A percentile compares a stretch with the other conserved stretches of the same genome.
phyloP scores from a whole-genome alignment of 2,113 vertebrate genomes.

The Caloenas nicobarica region DNA sequence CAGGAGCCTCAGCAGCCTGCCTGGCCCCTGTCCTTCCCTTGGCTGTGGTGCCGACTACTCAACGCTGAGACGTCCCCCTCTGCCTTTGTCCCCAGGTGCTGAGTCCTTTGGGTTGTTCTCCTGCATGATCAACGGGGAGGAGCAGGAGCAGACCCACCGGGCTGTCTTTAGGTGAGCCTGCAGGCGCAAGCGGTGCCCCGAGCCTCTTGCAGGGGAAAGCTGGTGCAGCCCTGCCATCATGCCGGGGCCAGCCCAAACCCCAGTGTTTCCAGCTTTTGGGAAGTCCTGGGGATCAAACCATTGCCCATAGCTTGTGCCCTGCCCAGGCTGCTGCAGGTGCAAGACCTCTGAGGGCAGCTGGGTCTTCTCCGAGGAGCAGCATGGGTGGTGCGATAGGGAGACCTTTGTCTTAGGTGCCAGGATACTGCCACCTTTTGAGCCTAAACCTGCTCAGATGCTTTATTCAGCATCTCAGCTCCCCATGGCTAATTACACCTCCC shows the following conservation, averaged over 20 bases:
- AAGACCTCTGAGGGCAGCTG: neutral
- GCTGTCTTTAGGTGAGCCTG: constrained; percentile 91
- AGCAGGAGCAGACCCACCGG: constrained; percentile 93
- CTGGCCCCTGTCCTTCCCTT: neutral
- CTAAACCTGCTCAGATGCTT: neutral
- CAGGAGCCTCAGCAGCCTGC: neutral
- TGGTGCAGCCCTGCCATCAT: neutral
- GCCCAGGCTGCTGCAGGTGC: neutral
- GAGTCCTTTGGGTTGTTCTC: constrained; percentile 97
- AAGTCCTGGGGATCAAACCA: neutral
- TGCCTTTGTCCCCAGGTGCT: constrained; percentile 76
- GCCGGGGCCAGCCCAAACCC: neutral
- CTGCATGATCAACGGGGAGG: constrained; percentile 93
- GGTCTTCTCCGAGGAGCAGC: neutral
- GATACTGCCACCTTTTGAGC: neutral
- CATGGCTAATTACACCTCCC: neutral
- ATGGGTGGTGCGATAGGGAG: neutral
- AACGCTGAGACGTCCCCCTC: neutral
- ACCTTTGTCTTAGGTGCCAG: neutral
- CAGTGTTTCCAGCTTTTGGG: neutral
- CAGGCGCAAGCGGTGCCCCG: neutral
- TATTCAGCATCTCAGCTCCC: neutral
- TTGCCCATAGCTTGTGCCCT: neutral
- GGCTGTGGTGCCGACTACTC: neutral
- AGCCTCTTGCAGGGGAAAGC: neutral